A percentile compares a stretch with the other conserved stretches of the same genome.
phyloP scores from a whole-genome alignment of 2,888 invertebrate genomes.

The Thereva unica region DNA sequence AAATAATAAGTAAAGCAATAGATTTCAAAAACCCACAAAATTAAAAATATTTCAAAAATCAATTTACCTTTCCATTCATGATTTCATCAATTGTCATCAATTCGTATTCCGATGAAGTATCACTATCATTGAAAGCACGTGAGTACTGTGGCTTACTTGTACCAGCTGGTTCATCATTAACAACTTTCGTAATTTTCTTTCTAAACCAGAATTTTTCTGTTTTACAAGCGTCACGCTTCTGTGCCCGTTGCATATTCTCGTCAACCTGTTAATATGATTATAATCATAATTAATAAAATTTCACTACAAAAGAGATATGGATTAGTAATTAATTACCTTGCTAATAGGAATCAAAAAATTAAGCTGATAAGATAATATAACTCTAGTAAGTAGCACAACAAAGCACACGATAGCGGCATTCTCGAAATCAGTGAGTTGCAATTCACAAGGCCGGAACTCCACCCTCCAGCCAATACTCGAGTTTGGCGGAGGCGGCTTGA shows the following conservation, averaged over 20 bases:
- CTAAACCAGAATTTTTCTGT: slow-evolving; percentile 93
- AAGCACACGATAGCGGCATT: slow-evolving; percentile 99
- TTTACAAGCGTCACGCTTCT: slow-evolving; percentile 84
- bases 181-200: slow-evolving; percentile 66
- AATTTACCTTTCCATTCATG: slow-evolving; percentile 77
- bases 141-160: no score
- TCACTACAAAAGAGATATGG: background rate
- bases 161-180: slow-evolving; percentile 23
- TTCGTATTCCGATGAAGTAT: slow-evolving; percentile 64
- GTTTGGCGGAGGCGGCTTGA: slow-evolving; percentile 96
- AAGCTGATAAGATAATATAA: slow-evolving; percentile 93
- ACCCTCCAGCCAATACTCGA: slow-evolving; percentile 98
- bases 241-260: slow-evolving; percentile 96
- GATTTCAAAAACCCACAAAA: background rate
- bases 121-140: slow-evolving; percentile 40
- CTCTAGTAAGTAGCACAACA: slow-evolving; percentile 93
- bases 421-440: slow-evolving; percentile 98
- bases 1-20: slow-evolving; percentile 2
- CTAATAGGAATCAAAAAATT: slow-evolving; percentile 97
- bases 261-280: slow-evolving; percentile 67
- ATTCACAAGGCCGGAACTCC: slow-evolving; percentile 98
- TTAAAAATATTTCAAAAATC: background rate
- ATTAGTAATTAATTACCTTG: slow-evolving; percentile 65
- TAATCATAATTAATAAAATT: background rate
- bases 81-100: slow-evolving; percentile 95